These are phyloP conservation scores for Empidonax traillii DNA, from an alignment of 2,113 vertebrate species.

Conservation along the genomic window DNA sequence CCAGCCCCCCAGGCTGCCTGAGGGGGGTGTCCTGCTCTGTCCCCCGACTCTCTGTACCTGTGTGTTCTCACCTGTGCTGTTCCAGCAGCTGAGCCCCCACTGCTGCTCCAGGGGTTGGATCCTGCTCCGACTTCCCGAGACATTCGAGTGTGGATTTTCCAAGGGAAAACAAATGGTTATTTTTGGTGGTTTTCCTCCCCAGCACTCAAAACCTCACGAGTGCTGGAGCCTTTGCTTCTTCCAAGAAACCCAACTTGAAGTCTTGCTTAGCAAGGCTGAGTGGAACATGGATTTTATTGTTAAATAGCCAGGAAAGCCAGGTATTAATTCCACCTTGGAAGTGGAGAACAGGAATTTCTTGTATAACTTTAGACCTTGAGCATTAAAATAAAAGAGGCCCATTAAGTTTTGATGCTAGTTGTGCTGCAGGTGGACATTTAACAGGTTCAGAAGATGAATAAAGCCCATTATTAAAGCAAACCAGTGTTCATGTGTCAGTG, in stretches of 20 bases:
- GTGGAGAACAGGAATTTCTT: neutral
- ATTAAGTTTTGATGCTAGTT: neutral
- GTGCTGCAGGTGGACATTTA: neutral
- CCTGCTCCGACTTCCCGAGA: neutral
- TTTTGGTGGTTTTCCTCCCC: neutral
- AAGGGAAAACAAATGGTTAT: neutral
- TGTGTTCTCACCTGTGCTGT: neutral
- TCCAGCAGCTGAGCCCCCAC: neutral
- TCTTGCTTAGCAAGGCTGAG: neutral
- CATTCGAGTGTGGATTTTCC: neutral
- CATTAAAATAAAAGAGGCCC: neutral
- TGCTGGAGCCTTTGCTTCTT: neutral
- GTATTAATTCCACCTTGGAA: neutral
- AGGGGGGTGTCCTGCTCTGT: neutral
- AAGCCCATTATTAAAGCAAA: neutral
- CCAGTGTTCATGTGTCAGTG: neutral
- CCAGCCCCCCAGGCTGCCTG: rapidly evolving
- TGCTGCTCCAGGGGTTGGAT: neutral
- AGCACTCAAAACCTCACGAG: neutral
- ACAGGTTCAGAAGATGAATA: neutral
- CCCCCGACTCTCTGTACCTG: rapidly evolving
- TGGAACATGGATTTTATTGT: neutral
- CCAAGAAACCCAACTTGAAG: neutral
- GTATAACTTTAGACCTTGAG: neutral
- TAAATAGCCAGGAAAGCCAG: neutral